A percentile compares a stretch with the other conserved stretches of the same genome.
phyloP scores from a whole-genome alignment of 30 jellyfish, hydroid and myxozoan genomes.

The Pelagia noctiluca region DNA sequence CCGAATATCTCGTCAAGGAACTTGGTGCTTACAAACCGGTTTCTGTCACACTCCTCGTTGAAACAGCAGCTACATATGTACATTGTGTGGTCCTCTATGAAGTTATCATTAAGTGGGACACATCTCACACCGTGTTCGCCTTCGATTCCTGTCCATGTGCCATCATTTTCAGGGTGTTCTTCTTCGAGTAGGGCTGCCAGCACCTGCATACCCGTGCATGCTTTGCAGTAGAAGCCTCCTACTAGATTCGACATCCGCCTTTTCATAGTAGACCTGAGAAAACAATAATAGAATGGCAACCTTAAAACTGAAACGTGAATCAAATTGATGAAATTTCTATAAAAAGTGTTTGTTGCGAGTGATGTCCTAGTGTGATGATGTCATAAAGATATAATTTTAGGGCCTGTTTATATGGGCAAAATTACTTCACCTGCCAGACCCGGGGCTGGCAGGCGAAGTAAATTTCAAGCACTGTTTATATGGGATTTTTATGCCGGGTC shows the following conservation, averaged over 20 bases:
- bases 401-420: too few relatives aligned
- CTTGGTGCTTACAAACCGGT: slow-evolving; percentile 43
- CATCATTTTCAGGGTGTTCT: slow-evolving; percentile 54
- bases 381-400: too few relatives aligned
- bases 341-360: too few relatives aligned
- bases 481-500: too few relatives aligned
- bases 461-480: too few relatives aligned
- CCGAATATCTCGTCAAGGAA: slow-evolving; percentile 52
- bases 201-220: slow-evolving; percentile 55
- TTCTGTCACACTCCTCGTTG: slow-evolving; percentile 47
- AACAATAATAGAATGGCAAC: too few relatives aligned
- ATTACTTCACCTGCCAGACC: too few relatives aligned
- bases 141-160: slow-evolving; percentile 44
- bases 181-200: slow-evolving; percentile 34
- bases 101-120: slow-evolving; percentile 40
- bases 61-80: slow-evolving; percentile 61
- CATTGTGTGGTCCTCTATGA: slow-evolving; percentile 37
- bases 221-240: slow-evolving; percentile 59
- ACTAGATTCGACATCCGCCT: slow-evolving; percentile 38
- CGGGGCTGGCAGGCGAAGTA: too few relatives aligned
- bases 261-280: slow-evolving; percentile 13
- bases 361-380: too few relatives aligned
- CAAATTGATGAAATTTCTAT: too few relatives aligned
- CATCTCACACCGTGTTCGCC: slow-evolving; percentile 57
- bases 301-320: too few relatives aligned